Base-by-base conservation (phyloP, 2,888 invertebrate species). In the Globia sparganii region DNA sequence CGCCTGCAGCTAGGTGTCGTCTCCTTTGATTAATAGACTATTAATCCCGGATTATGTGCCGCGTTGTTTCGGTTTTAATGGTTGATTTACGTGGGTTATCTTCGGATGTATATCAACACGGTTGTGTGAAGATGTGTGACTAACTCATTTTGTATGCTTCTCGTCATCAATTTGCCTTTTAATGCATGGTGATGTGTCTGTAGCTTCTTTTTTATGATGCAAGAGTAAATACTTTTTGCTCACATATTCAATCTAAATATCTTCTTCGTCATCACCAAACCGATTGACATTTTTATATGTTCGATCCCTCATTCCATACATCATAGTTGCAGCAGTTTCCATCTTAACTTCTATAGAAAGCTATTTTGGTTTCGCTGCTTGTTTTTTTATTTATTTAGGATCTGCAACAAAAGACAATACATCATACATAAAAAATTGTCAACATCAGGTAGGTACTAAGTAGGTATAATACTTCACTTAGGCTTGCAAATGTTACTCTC, bases 21-120 rank as follows among this genome's bases (percentile, higher is more conserved):
- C 85, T 84, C 80, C 83, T 81, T 90, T 93, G 93, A 94, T 92
- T 92, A 93, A 94, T 93, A 86, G 91, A 78, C 84, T 90, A 92
- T 91, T 94, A 91, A 94, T 93, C 92, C 90, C 84, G 90, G 91
- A 92, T 94, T 91, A 92, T 91, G 89, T 89, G 85, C 80, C 77
- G 81, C 86, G 89, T 88, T 91, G 89, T 90, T 89, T 89, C 78
- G 87, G 86, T 86, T 90, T 89, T 83, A 87, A 84, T 86, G 75
- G 77, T 88, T 88, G 88, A 90, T 91, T 89, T 90, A 89, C 83
- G 81, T 82, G 82, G 74, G 67, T 62, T 85, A 81, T 81, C 83
- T 79, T 76, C 77, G 67, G 67, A 85, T 80, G 61, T 80, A 84
- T 86, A 86, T 86, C 75, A 78, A 83, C 72, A 64, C 53, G 31